Evolutionary conservation across 1,140 invertebrate genomes (phyloP).

Genomic region (Conus betulinus): DNA sequence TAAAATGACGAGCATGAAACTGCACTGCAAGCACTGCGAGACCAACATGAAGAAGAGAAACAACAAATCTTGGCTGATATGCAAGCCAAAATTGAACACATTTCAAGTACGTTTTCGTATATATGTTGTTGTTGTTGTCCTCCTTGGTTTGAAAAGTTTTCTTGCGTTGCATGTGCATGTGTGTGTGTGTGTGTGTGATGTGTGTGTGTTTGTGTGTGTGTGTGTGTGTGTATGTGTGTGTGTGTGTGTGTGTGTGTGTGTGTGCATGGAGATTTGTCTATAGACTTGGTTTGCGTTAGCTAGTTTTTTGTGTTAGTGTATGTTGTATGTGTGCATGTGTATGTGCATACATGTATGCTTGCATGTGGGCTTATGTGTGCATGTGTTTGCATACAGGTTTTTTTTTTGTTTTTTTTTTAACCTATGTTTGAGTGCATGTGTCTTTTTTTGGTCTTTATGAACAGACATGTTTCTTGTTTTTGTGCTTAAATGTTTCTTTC

Average conservation of each 20-base stretch:
- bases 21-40: conserved; percentile 67
- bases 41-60: conserved; percentile 74
- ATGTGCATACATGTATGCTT: background rate
- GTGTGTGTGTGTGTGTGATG: too few relatives aligned
- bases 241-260: background rate
- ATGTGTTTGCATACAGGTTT: too few relatives aligned
- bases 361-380: background rate
- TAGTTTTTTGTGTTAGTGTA: too few relatives aligned
- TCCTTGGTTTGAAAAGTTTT: too few relatives aligned
- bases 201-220: background rate
- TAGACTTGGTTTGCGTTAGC: too few relatives aligned
- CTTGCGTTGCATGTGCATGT: background rate
- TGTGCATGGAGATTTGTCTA: background rate
- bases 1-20: conserved; percentile 76
- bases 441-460: background rate
- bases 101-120: conserved; percentile 63
- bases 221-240: background rate
- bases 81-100: conserved; percentile 64
- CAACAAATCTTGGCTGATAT: conserved; percentile 71
- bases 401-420: too few relatives aligned
- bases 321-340: too few relatives aligned
- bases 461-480: background rate
- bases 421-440: too few relatives aligned
- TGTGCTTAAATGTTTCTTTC: background rate
- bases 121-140: conserved; percentile 38